Evolutionary conservation across 1,140 invertebrate species (phyloP).

Genomic region (Bacillus rossius): DNA sequence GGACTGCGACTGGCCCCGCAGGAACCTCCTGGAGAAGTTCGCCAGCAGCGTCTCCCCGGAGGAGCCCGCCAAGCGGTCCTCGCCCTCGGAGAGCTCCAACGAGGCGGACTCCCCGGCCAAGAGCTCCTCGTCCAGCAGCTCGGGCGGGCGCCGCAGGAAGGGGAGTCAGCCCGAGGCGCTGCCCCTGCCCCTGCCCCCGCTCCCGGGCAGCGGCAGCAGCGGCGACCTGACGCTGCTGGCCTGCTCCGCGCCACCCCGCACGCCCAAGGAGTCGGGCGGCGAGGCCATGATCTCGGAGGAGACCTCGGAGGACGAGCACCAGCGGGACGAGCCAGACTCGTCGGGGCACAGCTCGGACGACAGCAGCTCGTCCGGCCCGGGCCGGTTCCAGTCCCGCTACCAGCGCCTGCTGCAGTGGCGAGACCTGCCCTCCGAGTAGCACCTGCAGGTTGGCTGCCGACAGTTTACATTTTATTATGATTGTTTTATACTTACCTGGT

Average conservation of each 20-base stretch:
- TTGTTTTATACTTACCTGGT: no score
- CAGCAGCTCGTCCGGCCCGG: neutral
- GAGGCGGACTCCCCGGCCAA: constrained; percentile 7
- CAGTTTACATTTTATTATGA: no score
- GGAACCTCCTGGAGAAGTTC: neutral
- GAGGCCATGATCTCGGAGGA: constrained; percentile 48
- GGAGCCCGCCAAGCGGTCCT: neutral
- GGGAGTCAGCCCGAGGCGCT: no score
- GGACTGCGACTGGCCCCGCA: neutral
- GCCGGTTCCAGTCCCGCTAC: no score
- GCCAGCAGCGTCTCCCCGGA: neutral
- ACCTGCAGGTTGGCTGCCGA: no score
- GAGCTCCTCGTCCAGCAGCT: neutral
- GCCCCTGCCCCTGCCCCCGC: constrained; percentile 16
- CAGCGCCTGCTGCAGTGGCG: no score
- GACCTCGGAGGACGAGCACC: constrained; percentile 31
- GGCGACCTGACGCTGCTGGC: constrained; percentile 15
- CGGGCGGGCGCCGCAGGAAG: no score
- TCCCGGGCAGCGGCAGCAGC: constrained; percentile 22
- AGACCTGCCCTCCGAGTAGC: no score
- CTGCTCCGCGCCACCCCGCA: constrained; percentile 13
- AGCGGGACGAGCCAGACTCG: neutral
- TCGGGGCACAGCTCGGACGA: constrained; percentile 3
- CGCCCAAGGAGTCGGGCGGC: constrained; percentile 44
- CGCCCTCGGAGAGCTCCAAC: neutral